Percentiles rank a stretch among this genome's conserved stretches.
phyloP scores from a whole-genome alignment of 2,888 invertebrate genomes.

The Anorthoa munda region DNA sequence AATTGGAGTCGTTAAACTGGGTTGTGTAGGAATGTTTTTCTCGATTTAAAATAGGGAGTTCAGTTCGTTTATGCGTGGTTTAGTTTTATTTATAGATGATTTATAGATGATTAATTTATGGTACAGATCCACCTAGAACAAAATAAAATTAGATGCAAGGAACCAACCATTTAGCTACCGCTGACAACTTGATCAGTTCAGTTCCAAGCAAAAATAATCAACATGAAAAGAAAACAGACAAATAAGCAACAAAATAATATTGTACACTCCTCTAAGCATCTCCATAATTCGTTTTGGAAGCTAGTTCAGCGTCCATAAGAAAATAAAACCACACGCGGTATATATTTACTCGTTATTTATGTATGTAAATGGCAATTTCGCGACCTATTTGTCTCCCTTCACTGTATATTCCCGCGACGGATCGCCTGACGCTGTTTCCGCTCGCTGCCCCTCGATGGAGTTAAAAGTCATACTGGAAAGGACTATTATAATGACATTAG shows the following conservation, averaged over 20 bases:
- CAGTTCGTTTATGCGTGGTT: not conserved
- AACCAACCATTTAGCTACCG: not conserved
- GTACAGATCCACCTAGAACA: not conserved
- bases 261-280: conserved; percentile 32
- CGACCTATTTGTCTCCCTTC: conserved; percentile 76
- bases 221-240: conserved; percentile 1
- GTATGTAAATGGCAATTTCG: conserved; percentile 77
- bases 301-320: conserved; percentile 51
- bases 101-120: not conserved
- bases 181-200: not conserved
- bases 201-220: not conserved
- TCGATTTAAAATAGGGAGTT: conserved; percentile 1
- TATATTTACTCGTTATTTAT: conserved; percentile 65
- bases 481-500: not conserved
- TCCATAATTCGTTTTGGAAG: conserved; percentile 65
- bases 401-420: conserved; percentile 72
- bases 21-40: not conserved
- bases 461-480: conserved; percentile 63
- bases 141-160: not conserved
- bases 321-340: conserved; percentile 66
- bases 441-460: conserved; percentile 55
- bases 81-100: not conserved
- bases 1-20: conserved; percentile 11
- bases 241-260: conserved; percentile 34
- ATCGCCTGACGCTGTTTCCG: conserved; percentile 74